phyloP scores from a whole-genome alignment of 2,113 vertebrate species.

The Mobula birostris region DNA sequence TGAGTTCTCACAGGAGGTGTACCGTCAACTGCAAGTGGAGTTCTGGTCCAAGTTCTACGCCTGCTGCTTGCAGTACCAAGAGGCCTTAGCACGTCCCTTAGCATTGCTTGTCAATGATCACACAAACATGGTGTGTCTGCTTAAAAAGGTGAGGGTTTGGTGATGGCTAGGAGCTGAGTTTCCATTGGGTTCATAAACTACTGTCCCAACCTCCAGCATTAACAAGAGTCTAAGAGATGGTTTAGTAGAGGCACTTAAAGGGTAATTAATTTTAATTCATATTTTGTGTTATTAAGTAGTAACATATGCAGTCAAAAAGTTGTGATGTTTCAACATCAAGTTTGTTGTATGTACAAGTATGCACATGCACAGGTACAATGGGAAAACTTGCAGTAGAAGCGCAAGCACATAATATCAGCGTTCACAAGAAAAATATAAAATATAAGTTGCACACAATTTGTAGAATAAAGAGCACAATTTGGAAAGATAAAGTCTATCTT shows the following conservation, averaged over 20 bases:
- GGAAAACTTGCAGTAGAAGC: too few relatives aligned
- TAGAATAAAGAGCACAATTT: too few relatives aligned
- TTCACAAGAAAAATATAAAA: too few relatives aligned
- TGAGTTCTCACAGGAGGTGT: conserved; percentile 85
- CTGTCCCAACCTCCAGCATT: background rate
- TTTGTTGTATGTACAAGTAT: too few relatives aligned
- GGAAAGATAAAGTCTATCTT: too few relatives aligned
- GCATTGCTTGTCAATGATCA: conserved; percentile 69
- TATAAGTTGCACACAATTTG: too few relatives aligned
- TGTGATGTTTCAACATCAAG: too few relatives aligned
- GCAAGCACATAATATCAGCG: too few relatives aligned
- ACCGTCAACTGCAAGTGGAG: conserved; percentile 82
- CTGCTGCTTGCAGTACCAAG: conserved; percentile 90
- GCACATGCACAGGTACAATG: too few relatives aligned
- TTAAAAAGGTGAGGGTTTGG: conserved; percentile 69
- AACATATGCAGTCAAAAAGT: too few relatives aligned
- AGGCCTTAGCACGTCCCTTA: conserved; percentile 72
- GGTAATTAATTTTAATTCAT: background rate
- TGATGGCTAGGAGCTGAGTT: background rate
- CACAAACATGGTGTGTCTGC: conserved; percentile 74
- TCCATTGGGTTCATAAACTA: background rate
- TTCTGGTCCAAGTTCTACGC: conserved; percentile 94
- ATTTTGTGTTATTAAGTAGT: background rate
- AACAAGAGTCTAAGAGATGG: background rate
- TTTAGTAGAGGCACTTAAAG: too few relatives aligned